Evolutionary conservation across 2,888 invertebrate species (phyloP).

Genomic region (Dicranocentrus wangi): DNA sequence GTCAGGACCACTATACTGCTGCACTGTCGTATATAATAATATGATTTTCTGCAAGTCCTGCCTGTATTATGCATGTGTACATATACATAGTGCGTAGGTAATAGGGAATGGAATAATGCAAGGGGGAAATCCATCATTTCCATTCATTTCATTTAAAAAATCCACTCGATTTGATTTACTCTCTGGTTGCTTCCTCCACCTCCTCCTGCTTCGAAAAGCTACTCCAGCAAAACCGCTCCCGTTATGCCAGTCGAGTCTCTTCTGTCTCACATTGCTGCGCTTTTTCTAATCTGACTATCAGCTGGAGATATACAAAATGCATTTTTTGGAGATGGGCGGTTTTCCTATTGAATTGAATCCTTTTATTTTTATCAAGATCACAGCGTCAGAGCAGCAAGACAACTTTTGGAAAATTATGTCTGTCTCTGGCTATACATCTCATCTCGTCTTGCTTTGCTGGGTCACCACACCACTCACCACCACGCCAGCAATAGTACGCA

Average conservation of each 20-base stretch:
- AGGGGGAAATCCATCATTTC: slow-evolving; percentile 54
- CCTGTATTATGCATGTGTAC: background rate
- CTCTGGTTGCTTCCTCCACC: slow-evolving; percentile 28
- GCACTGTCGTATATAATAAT: slow-evolving; percentile 33
- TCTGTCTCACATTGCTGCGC: slow-evolving; percentile 37
- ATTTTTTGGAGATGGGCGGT: slow-evolving; percentile 44
- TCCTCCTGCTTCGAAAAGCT: slow-evolving; percentile 10
- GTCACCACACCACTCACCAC: too few species aligned
- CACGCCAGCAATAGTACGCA: too few species aligned
- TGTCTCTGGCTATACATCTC: slow-evolving; percentile 12
- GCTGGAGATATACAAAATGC: slow-evolving; percentile 51
- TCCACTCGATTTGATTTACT: slow-evolving; percentile 59
- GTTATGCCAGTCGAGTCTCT: background rate
- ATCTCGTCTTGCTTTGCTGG: background rate
- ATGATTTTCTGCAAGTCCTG: slow-evolving; percentile 22
- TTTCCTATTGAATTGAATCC: slow-evolving; percentile 52
- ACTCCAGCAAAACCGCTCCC: background rate
- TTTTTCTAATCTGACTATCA: slow-evolving; percentile 59
- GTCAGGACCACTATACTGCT: too few species aligned
- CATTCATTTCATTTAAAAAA: slow-evolving; percentile 60
- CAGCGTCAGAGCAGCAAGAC: slow-evolving; percentile 43
- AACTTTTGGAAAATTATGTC: slow-evolving; percentile 35
- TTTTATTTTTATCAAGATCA: slow-evolving; percentile 55
- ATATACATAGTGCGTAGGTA: too few species aligned
- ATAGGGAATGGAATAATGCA: slow-evolving; percentile 32